A percentile compares a stretch with the other conserved stretches of the same genome.
These are phyloP conservation scores for Vollenhovia emeryi DNA, from an alignment of 1,140 invertebrate species.

Conservation along the genomic window DNA sequence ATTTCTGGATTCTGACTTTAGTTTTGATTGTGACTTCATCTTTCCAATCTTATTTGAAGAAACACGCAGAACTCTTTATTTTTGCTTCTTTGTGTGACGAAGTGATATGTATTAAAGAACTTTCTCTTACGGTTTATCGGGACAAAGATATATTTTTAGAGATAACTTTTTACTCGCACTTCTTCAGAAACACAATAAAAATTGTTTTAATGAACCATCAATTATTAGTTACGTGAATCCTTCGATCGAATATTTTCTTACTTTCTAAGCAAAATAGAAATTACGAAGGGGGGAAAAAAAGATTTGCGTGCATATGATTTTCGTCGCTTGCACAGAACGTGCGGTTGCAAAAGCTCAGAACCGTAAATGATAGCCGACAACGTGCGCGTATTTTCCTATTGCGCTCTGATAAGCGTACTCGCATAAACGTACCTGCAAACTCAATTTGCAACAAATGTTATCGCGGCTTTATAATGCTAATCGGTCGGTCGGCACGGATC, in stretches of 20 bases:
- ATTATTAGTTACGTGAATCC: neutral
- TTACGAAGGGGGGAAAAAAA: neutral
- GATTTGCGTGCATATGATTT: neutral
- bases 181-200: neutral
- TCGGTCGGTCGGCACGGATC: slow-evolving; percentile 55
- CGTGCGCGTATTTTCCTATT: slow-evolving; percentile 30
- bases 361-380: slow-evolving; percentile 21
- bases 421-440: slow-evolving; percentile 65
- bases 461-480: slow-evolving; percentile 72
- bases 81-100: neutral
- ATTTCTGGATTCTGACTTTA: neutral
- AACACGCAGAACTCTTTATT: neutral
- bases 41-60: neutral
- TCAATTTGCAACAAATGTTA: slow-evolving; percentile 74
- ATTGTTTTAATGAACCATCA: neutral
- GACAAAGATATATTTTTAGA: neutral
- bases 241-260: neutral
- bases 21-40: neutral
- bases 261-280: neutral
- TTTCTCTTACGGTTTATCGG: neutral
- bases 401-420: slow-evolving; percentile 59
- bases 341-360: neutral
- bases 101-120: neutral
- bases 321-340: neutral
- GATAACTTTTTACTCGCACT: neutral